These are phyloP conservation scores for Cavia porcellus DNA, from an alignment of 2,113 vertebrate genomes.

Conservation along the genomic window DNA sequence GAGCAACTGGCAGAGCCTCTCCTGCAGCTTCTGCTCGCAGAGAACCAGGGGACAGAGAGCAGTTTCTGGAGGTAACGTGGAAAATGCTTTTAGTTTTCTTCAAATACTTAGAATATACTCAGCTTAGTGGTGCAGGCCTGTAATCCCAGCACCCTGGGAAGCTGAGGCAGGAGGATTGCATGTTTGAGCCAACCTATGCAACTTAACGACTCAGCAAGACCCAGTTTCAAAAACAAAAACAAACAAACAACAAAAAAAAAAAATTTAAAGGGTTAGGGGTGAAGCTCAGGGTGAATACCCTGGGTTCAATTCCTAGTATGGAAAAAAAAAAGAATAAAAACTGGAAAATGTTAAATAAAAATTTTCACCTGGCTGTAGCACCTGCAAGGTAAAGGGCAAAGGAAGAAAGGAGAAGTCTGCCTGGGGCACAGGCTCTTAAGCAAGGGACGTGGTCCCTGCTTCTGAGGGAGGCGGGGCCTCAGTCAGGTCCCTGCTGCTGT, in stretches of 20 bases:
- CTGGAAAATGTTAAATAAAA: neutral
- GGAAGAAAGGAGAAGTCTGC: neutral
- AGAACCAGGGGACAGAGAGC: neutral
- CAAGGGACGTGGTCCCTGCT: neutral
- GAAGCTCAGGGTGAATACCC: neutral
- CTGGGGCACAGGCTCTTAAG: neutral
- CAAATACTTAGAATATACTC: neutral
- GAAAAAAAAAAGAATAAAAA: neutral
- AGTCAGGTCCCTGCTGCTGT: neutral
- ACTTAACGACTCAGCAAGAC: neutral
- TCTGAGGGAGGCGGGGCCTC: no score
- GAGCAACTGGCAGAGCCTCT: neutral
- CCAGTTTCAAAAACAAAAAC: neutral
- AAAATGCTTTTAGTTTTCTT: neutral
- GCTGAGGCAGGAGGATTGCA: neutral
- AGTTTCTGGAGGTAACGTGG: no score
- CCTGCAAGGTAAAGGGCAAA: neutral
- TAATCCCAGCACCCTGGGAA: neutral
- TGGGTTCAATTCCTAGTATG: neutral
- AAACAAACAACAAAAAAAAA: no score
- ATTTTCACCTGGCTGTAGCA: neutral
- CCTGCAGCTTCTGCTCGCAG: neutral
- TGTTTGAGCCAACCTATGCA: neutral
- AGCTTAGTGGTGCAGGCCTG: neutral
- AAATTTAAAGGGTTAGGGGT: neutral